phyloP scores from a whole-genome alignment of 2,797 vertebrate species.

The Syngnathus rostellatus region DNA sequence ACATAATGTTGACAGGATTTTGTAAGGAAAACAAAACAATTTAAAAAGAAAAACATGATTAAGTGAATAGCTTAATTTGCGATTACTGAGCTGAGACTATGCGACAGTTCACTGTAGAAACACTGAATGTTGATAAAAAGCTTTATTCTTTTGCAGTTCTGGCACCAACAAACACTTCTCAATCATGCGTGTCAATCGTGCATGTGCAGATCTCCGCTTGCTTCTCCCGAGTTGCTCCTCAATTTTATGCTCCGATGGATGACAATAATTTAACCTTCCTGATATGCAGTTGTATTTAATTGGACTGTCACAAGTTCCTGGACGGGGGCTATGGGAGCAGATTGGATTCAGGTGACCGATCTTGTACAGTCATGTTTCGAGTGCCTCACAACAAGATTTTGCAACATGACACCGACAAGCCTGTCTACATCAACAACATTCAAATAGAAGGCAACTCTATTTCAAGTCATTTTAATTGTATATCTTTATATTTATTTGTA shows the following conservation, averaged over 20 bases:
- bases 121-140: background rate
- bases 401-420: background rate
- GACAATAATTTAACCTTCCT: constrained; percentile 63
- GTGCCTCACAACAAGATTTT: constrained; percentile 1
- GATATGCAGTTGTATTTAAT: constrained; percentile 69
- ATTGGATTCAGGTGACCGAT: constrained; percentile 61
- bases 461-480: background rate
- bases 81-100: background rate
- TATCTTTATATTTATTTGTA: background rate
- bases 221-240: constrained; percentile 38
- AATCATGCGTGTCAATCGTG: constrained; percentile 9
- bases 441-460: background rate
- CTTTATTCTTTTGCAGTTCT: background rate
- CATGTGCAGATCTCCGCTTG: constrained; percentile 38
- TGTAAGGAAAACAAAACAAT: too few species aligned
- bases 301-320: constrained; percentile 65
- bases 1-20: too few species aligned
- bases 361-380: constrained; percentile 55
- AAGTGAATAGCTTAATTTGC: too few species aligned
- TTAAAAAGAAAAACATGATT: too few species aligned
- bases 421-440: background rate
- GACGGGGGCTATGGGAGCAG: constrained; percentile 49
- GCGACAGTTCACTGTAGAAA: background rate
- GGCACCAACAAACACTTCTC: background rate
- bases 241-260: constrained; percentile 61